Evolutionary conservation across 2,113 vertebrate genomes (phyloP).

Genomic region (cattle (Bos taurus)): ARS-UCD2.0 NC_037354.1:33822001-33822500

Average conservation of each 20-base stretch:
- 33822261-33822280: not conserved
- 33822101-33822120: not conserved
- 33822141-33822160: not conserved
- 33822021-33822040: rapidly evolving
- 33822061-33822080: not conserved
- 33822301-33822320: not conserved
- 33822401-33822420: not conserved
- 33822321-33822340: not conserved
- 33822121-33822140: not conserved
- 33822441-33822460: not conserved
- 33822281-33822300: not conserved
- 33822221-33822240: not conserved
- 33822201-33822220: not conserved
- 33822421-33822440: not conserved
- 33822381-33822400: not conserved
- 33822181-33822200: not conserved
- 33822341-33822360: not conserved
- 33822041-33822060: not conserved
- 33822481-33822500: not conserved
- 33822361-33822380: conserved; percentile 7
- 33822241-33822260: not conserved
- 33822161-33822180: not conserved
- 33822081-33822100: not conserved
- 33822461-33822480: not conserved
- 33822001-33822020: not conserved